Percentiles rank a stretch among this genome's conserved stretches.
phyloP scores from a whole-genome alignment of 2,797 vertebrate genomes.

The Anableps anableps region DNA sequence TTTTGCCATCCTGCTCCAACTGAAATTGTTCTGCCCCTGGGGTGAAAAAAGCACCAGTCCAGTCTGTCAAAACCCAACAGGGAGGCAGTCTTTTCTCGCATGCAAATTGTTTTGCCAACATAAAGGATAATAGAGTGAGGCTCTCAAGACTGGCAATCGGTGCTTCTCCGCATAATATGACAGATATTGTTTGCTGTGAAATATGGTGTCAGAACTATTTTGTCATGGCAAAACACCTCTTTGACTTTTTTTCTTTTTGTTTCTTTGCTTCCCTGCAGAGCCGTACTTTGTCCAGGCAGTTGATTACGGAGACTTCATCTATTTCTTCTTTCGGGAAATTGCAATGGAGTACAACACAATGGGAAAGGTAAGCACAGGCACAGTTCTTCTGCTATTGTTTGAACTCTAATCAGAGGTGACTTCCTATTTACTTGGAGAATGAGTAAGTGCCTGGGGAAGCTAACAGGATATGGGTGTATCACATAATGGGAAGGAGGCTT shows the following conservation, averaged over 20 bases:
- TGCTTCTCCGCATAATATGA: conserved; percentile 65
- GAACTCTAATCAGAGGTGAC: conserved; percentile 72
- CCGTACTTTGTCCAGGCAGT: conserved; percentile 97
- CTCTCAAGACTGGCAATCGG: conserved; percentile 49
- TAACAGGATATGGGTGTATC: conserved; percentile 81
- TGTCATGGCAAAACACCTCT: conserved; percentile 46
- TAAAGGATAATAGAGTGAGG: conserved; percentile 70
- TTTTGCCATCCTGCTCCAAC: conserved; percentile 56
- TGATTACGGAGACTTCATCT: conserved; percentile 95
- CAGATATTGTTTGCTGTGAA: conserved; percentile 68
- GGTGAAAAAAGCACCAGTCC: conserved; percentile 62
- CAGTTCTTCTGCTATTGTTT: conserved; percentile 58
- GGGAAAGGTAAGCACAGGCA: conserved; percentile 89
- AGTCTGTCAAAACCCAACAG: conserved; percentile 67
- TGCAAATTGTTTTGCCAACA: conserved; percentile 64
- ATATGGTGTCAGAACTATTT: conserved; percentile 64
- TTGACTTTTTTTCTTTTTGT: conserved; percentile 32
- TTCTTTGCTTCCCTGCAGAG: conserved; percentile 77
- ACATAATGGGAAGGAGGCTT: conserved; percentile 60
- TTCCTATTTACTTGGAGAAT: conserved; percentile 71
- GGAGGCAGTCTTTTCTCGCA: conserved; percentile 54
- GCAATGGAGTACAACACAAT: conserved; percentile 99
- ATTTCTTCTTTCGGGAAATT: conserved; percentile 99
- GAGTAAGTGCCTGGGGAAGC: conserved; percentile 72
- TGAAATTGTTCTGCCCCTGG: conserved; percentile 64